Evolutionary conservation across 2,113 vertebrate genomes (phyloP), one percentile per base, ranked within the genome.

Genomic region (Syngnathus scovelli): DNA sequence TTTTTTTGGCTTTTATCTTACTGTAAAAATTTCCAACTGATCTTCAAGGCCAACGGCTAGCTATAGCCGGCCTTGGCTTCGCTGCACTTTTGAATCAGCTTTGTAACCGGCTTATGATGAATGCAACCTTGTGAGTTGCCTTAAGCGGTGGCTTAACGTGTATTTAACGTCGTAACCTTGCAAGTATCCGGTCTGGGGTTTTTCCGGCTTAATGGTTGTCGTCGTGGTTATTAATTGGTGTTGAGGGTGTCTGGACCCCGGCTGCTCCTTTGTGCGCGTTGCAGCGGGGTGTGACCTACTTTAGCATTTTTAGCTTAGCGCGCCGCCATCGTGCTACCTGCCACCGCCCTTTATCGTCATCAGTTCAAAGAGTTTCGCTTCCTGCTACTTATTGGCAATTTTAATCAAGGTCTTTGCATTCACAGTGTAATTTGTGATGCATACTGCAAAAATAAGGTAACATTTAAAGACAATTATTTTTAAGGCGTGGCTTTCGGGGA

Each of bases 271-370:
- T 87, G 83, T 89, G 87, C 80, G 78, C 54, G 71, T 78, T 89
- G 87, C 84, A 81, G 77, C 82, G 89, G 90, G 91, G 91, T 92
- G 90, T 91, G 91, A 91, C 91, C 91, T 92, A 91, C 78, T 92
- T 91, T 90, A 86, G 82, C 86, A 75, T 61, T 66, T 33, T 49
- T 86, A 85, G 85, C 85, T 44, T 58, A 58, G 55, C 55, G 81
- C 87, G 81, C 87, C 59, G 11, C 27, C 71, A 66, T 33, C 49
- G 79, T 72, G 78, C 80, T 81, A 78, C 44, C 78, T 83, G 79
- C 44, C 77, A 56, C 44, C 69, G 78, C 80, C 85, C 71, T 79
- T 80, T 60, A 76, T 19, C 56, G 64, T 49, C 37, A 2, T 15
- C 36, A 6, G 3, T 37, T 68, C 61, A 4, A 9, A 6, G 19